A percentile compares a stretch with the other conserved stretches of the same genome.
These are phyloP conservation scores for Gallinago stenura DNA, from an alignment of 2,797 vertebrate species.

Conservation along the genomic window DNA sequence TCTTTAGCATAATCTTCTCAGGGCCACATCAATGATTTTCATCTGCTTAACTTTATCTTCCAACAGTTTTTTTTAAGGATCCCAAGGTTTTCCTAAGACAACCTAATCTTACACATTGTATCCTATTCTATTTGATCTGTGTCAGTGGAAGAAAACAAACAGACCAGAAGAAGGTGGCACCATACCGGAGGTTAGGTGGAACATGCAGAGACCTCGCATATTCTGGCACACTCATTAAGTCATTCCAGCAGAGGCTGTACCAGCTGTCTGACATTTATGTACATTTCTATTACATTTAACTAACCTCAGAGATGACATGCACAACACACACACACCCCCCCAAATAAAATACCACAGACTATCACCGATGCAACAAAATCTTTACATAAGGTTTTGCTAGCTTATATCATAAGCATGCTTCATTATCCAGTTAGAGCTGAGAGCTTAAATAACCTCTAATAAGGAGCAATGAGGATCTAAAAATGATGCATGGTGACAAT, in stretches of 20 bases:
- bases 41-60: not conserved
- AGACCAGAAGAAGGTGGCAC: not conserved
- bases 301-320: not conserved
- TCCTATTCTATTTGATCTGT: not conserved
- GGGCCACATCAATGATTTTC: not conserved
- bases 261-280: not conserved
- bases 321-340: not conserved
- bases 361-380: not conserved
- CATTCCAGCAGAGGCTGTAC: not conserved
- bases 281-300: not conserved
- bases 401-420: not conserved
- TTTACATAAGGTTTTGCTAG: not conserved
- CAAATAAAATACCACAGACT: not conserved
- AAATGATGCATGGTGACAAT: conserved; percentile 27
- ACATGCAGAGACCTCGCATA: not conserved
- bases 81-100: not conserved
- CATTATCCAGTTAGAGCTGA: not conserved
- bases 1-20: not conserved
- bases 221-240: not conserved
- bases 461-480: conserved; percentile 44
- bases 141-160: not conserved
- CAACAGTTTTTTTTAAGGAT: not conserved
- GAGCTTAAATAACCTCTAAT: conserved; percentile 18
- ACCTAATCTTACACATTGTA: not conserved
- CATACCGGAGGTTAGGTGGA: not conserved